Evolutionary conservation across 53 echinoderm and acorn worm genomes (phyloP).

Genomic region (Luidia sarsii): DNA sequence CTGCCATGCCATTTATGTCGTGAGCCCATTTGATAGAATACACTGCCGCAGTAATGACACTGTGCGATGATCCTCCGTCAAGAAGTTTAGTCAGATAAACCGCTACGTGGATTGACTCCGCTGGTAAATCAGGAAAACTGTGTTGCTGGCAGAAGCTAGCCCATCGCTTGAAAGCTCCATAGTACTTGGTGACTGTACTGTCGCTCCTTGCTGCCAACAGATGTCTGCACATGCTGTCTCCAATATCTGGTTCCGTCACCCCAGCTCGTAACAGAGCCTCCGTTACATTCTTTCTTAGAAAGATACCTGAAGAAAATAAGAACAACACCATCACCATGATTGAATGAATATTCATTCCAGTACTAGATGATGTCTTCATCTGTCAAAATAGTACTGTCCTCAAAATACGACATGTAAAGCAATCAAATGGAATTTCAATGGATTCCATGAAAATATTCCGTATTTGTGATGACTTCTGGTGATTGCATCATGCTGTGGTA

Average conservation of each 20-base stretch:
- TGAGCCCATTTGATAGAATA: slow-evolving; percentile 55
- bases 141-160: neutral
- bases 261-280: neutral
- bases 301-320: slow-evolving; percentile 31
- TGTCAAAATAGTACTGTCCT: neutral
- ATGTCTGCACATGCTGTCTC: slow-evolving; percentile 5
- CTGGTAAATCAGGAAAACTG: slow-evolving; percentile 20
- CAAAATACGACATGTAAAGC: slow-evolving; percentile 41
- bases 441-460: slow-evolving; percentile 23
- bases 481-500: neutral
- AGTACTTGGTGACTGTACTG: slow-evolving; percentile 28
- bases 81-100: slow-evolving; percentile 2
- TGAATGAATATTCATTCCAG: too few relatives aligned
- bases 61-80: neutral
- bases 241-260: neutral
- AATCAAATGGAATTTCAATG: slow-evolving; percentile 20
- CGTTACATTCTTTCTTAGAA: neutral
- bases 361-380: too few relatives aligned
- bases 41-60: slow-evolving; percentile 11
- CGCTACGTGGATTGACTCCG: slow-evolving; percentile 27
- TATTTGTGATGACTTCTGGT: slow-evolving; percentile 3
- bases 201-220: slow-evolving; percentile 23
- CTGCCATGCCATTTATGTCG: neutral
- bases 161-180: slow-evolving; percentile 19
- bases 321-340: too few relatives aligned